Base-by-base conservation (phyloP, 1,140 invertebrate genomes). In the Drosophila sechellia region DNA sequence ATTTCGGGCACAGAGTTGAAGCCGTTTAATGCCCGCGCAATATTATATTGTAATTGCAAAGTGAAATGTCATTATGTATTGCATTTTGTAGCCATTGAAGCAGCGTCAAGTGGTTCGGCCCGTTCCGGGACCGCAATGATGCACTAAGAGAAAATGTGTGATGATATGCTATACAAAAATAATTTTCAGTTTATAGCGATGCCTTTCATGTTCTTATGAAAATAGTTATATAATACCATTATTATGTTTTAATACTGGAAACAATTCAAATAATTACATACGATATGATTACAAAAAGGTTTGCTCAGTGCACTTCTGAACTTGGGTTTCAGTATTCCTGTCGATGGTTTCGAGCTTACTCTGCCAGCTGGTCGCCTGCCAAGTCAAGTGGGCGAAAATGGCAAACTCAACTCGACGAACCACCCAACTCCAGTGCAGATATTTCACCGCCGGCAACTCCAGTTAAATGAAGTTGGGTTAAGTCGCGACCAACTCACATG, bases 31-130 rank as follows among this genome's bases (percentile, higher is more conserved):
- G 81, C 68, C 81, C 77, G 81, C 81, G 77, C 81, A 85, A 87
- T 87, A 56, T 79, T 78, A 73, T 76, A 89, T 89, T 87, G 83
- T 87, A 79, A 85, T 85, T 85, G 81, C 81, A 85, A 85, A 85
- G 81, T 85, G 81, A 83, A 87, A 87, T 87, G 84, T 87, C 84
- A 87, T 87, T 87, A 86, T 87, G 68, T 83, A 86, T 87, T 87
- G 83, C 84, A 87, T 87, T 79, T 87, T 87, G 83, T 87, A 83
- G 79, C 83, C 79, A 87, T 87, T 87, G 84, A 87, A 83, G 83
- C 83, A 83, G 83, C 84, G 84, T 87, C 84, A 89, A 86, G 83
- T 87, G 83, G 63, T 42, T 61, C 53, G 60, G 76, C 54, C 65
- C 46, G 63, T 76, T 64, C 71, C 71, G 59, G 48, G 40, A 54